Evolutionary conservation across 2,797 vertebrate species (phyloP), one percentile per base, ranked within the genome.

Genomic region (Rousettus madagascariensis): DNA sequence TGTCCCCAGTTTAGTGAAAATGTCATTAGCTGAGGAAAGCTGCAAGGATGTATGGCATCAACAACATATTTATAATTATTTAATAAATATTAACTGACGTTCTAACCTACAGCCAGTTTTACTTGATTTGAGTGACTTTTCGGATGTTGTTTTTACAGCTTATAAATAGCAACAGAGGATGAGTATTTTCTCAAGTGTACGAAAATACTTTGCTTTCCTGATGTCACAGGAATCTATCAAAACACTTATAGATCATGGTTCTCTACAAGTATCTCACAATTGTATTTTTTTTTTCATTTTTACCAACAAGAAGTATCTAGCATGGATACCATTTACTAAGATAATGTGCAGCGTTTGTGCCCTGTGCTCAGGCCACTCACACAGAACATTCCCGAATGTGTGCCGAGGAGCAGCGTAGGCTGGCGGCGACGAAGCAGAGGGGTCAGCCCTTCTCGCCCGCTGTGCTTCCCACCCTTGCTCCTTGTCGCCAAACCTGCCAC

Each of bases 381-480:
- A 68, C 9, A 41, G 26, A 87, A 55, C 61, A 46, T 28, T 86
- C 38, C 65, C 49, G 13, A 71, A 63, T 9, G 3, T 2, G n/a
- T 26, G 19, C 19, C 38, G 30, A 77, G 16, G 41, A 16, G 17
- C 22, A 13, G 12, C 53, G 20, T 0, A 10, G 13, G 16, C 12
- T 2, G 2, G 46, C 0, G 13, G n/a, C 6, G 36, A 43, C 5
- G 0, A 68, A 22, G 15, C 0, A 16, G 36, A 20, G 6, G 6
- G 8, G 4, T 0, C 71, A 24, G 17, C 28, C 46, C 92, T 69
- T 57, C 51, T 26, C 19, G n/a, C 22, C 24, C 41, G 7, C 1
- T 0, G 20, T n/a, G 16, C 46, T 22, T 3, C 30, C 2, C 8
- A 1, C 20, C 5, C 43, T 7, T 3, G 2, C 28, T 41, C 28